Evolutionary conservation across 2,888 invertebrate species (phyloP).

Genomic region (Ceratothoa steindachneri): DNA sequence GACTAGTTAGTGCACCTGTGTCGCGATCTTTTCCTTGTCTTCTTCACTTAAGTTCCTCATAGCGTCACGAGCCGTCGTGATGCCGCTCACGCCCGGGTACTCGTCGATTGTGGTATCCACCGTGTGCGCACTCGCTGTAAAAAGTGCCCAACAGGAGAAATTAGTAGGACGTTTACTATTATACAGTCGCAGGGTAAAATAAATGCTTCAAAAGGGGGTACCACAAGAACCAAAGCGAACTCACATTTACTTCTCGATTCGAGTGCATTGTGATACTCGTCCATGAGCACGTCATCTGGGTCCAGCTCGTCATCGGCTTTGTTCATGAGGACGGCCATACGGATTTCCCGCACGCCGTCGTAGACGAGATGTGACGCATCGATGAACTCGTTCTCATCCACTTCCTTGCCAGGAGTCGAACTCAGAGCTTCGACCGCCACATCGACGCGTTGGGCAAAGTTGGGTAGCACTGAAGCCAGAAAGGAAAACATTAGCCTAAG

Average conservation of each 20-base stretch:
- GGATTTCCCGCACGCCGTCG: conserved; percentile 93
- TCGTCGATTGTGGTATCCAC: conserved; percentile 88
- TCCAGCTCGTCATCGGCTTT: conserved; percentile 87
- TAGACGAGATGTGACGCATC: conserved; percentile 94
- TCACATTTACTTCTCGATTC: conserved; percentile 89
- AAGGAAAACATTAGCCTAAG: no score
- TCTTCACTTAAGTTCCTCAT: conserved; percentile 97
- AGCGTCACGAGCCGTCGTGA: conserved; percentile 87
- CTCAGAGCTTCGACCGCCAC: conserved; percentile 86
- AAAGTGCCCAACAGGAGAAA: no score
- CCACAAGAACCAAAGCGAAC: no score
- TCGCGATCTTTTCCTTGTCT: conserved; percentile 92
- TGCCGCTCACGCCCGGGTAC: conserved; percentile 89
- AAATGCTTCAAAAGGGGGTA: no score
- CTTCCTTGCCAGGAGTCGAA: conserved; percentile 70
- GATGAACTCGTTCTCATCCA: conserved; percentile 97
- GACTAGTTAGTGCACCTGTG: no score
- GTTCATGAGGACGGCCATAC: conserved; percentile 94
- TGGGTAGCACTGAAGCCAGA: conserved; percentile 93
- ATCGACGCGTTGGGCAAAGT: conserved; percentile 91
- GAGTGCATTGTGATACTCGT: conserved; percentile 73
- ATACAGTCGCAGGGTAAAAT: no score
- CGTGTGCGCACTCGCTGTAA: conserved; percentile 57
- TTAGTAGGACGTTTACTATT: no score
- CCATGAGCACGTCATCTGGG: conserved; percentile 80